phyloP scores from a whole-genome alignment of 2,888 invertebrate genomes.

The Drosophila peninsularis region DNA sequence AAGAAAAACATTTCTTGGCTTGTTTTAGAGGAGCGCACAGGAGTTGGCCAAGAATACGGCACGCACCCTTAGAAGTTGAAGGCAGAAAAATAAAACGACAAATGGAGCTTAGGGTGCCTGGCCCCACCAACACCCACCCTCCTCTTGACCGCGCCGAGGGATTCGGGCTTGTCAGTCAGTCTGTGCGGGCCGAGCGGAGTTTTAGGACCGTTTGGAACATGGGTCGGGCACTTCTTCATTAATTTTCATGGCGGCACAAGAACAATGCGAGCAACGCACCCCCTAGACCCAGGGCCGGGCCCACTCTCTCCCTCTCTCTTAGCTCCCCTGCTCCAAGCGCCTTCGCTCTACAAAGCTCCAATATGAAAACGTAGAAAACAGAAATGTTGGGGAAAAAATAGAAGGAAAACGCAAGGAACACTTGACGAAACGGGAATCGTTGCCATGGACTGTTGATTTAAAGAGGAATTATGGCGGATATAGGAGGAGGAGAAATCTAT shows the following conservation, averaged over 20 bases:
- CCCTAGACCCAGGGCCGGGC: conserved; percentile 21
- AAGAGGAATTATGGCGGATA: not conserved
- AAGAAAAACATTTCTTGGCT: conserved; percentile 12
- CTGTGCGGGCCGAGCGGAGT: conserved; percentile 44
- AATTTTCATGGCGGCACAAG: conserved; percentile 81
- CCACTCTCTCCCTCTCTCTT: not conserved
- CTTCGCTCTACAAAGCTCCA: conserved; percentile 27
- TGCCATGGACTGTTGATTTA: too few relatives aligned
- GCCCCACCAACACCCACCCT: not conserved
- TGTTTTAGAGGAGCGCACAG: conserved; percentile 13
- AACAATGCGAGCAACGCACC: conserved; percentile 66
- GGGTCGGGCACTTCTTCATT: conserved; percentile 82
- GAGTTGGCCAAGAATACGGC: conserved; percentile 27
- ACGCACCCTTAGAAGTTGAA: conserved; percentile 55
- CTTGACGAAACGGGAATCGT: not conserved
- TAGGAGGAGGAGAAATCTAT: not conserved
- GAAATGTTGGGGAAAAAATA: conserved; percentile 57
- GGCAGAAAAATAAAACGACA: conserved; percentile 38
- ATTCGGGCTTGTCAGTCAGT: conserved; percentile 53
- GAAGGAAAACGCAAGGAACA: conserved; percentile 20
- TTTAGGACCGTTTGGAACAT: conserved; percentile 74
- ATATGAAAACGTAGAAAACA: conserved; percentile 66
- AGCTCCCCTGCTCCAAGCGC: not conserved
- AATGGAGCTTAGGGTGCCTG: conserved; percentile 45
- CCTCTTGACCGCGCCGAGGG: conserved; percentile 12